Conservation (phyloP, 2,888 invertebrate species). For the Eledona agricola region DNA sequence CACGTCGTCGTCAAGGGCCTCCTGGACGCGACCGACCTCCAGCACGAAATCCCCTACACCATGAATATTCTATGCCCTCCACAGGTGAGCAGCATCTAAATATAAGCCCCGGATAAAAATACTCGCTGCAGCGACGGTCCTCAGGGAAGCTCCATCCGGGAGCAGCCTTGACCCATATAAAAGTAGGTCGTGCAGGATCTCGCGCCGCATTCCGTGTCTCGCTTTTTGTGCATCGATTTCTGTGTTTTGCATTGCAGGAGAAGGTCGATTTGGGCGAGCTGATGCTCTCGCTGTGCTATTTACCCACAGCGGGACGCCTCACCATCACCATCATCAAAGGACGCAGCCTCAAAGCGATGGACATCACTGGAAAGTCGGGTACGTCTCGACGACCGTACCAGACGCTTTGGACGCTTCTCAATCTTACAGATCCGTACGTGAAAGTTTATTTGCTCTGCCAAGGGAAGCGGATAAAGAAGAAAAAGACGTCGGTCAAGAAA, state of each 20-base stretch:
- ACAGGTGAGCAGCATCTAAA: slow-evolving; percentile 66
- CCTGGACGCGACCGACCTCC: slow-evolving; percentile 78
- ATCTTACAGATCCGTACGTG: slow-evolving; percentile 85
- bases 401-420: neutral
- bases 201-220: slow-evolving; percentile 14
- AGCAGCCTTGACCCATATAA: slow-evolving; percentile 33
- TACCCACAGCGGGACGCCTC: slow-evolving; percentile 89
- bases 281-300: slow-evolving; percentile 89
- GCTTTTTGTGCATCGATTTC: no score
- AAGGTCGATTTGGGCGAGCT: slow-evolving; percentile 90
- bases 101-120: slow-evolving; percentile 33
- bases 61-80: slow-evolving; percentile 84
- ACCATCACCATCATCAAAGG: slow-evolving; percentile 93
- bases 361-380: slow-evolving; percentile 93
- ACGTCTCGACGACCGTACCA: slow-evolving; percentile 37
- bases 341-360: slow-evolving; percentile 90
- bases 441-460: slow-evolving; percentile 89
- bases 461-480: slow-evolving; percentile 90
- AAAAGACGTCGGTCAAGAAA: slow-evolving; percentile 90
- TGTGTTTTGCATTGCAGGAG: slow-evolving; percentile 68
- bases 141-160: slow-evolving; percentile 26
- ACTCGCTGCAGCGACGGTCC: slow-evolving; percentile 25
- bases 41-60: slow-evolving; percentile 83
- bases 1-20: slow-evolving; percentile 84
- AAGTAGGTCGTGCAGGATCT: slow-evolving; percentile 30